Conservation (phyloP, 2,888 invertebrate genomes). For the Phyllotreta striolata region DNA sequence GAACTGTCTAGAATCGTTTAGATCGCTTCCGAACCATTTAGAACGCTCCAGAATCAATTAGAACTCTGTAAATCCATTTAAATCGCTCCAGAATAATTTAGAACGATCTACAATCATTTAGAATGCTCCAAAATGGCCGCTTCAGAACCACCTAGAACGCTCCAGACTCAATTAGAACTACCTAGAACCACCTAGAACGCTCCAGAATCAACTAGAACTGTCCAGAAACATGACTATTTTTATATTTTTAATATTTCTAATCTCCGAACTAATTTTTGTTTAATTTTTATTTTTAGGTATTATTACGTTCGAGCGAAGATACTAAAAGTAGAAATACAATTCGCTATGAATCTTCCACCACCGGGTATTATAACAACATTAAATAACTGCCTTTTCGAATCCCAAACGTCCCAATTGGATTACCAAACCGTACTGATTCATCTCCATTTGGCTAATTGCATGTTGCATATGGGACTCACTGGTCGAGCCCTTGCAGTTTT, state of each 20-base stretch:
- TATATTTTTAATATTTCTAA: not conserved
- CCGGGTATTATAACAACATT: slow-evolving; percentile 66
- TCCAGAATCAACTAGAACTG: slow-evolving; percentile 60
- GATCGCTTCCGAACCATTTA: too few species aligned
- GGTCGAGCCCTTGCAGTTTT: slow-evolving; percentile 77
- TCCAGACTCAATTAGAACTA: too few species aligned
- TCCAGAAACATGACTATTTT: not conserved
- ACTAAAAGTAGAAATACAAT: slow-evolving; percentile 73
- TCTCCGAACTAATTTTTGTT: too few species aligned
- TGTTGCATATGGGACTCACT: slow-evolving; percentile 78
- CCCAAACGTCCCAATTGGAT: slow-evolving; percentile 78
- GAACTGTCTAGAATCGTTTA: too few species aligned
- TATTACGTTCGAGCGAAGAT: slow-evolving; percentile 73
- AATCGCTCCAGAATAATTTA: too few species aligned
- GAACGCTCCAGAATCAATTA: too few species aligned
- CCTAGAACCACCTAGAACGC: too few species aligned
- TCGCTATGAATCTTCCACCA: slow-evolving; percentile 63
- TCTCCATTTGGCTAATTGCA: slow-evolving; percentile 80
- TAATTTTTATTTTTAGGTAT: slow-evolving; percentile 55
- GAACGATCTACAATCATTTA: too few species aligned
- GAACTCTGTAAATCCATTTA: too few species aligned
- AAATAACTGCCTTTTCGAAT: slow-evolving; percentile 77
- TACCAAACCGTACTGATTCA: slow-evolving; percentile 78
- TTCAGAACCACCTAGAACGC: too few species aligned
- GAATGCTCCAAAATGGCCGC: too few species aligned